Percentiles rank a stretch among this genome's conserved stretches.
phyloP scores from a whole-genome alignment of 2,797 vertebrate genomes.

The Thunnus albacares region DNA sequence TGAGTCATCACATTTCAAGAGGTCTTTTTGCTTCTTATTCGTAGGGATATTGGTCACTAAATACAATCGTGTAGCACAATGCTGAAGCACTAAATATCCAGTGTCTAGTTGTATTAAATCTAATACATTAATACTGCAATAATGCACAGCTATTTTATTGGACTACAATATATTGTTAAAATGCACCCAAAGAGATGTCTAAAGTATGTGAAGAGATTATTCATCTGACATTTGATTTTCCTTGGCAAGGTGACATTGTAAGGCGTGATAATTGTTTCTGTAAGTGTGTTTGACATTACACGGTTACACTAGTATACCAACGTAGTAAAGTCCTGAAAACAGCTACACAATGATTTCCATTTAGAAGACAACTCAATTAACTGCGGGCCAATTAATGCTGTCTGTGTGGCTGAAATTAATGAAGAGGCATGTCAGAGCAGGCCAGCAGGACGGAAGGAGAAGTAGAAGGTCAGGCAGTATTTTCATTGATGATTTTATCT shows the following conservation, averaged over 20 bases:
- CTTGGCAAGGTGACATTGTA: neutral
- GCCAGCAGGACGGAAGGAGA: constrained; percentile 24
- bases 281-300: constrained; percentile 36
- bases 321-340: constrained; percentile 22
- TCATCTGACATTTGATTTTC: constrained; percentile 16
- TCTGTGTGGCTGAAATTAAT: constrained; percentile 52
- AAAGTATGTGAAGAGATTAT: neutral
- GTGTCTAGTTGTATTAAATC: neutral
- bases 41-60: neutral
- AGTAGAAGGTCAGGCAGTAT: constrained; percentile 43
- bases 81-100: neutral
- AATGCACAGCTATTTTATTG: neutral
- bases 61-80: neutral
- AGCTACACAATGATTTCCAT: constrained; percentile 58
- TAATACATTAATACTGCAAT: constrained; percentile 3
- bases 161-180: neutral
- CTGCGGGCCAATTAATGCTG: constrained; percentile 58
- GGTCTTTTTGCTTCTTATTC: neutral
- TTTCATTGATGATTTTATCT: constrained; percentile 44
- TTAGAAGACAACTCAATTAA: constrained; percentile 68
- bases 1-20: neutral
- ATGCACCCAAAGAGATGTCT: neutral
- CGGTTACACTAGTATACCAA: constrained; percentile 16
- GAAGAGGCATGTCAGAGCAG: constrained; percentile 42
- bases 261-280: constrained; percentile 26